These are phyloP conservation scores for Lepidothrix coronata DNA, from an alignment of 2,113 vertebrate genomes.

Conservation along the genomic window DNA sequence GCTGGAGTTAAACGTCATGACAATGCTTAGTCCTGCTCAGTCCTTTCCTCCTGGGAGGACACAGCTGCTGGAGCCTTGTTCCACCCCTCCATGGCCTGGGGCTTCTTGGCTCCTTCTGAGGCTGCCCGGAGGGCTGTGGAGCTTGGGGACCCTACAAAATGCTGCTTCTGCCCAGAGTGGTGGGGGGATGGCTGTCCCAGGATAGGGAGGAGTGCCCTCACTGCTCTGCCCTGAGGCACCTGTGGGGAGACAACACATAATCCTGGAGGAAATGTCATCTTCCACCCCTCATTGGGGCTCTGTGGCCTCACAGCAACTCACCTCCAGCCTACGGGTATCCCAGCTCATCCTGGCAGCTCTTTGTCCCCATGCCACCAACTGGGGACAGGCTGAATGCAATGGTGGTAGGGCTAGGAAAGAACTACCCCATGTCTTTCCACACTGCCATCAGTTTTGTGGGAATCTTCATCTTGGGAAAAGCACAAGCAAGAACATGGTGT, in stretches of 20 bases:
- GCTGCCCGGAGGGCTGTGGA: neutral
- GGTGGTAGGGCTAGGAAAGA: neutral
- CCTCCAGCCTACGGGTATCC: neutral
- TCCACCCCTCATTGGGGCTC: neutral
- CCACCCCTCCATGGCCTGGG: neutral
- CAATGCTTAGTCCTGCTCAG: neutral
- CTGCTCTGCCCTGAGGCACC: neutral
- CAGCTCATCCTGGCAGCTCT: neutral
- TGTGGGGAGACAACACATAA: accelerated
- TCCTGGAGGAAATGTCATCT: neutral
- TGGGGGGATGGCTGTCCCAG: accelerated
- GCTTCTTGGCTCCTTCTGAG: neutral
- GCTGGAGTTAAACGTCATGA: accelerated
- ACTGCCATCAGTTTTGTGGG: neutral
- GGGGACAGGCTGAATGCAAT: neutral
- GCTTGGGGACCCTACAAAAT: neutral
- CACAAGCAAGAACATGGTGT: neutral
- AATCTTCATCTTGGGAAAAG: neutral
- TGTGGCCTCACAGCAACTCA: accelerated
- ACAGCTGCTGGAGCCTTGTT: neutral
- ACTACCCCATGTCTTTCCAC: neutral
- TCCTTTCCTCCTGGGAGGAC: neutral
- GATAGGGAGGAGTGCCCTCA: no score
- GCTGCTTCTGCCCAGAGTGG: neutral
- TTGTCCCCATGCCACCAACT: neutral